Conservation (phyloP, 2,113 vertebrate species). For the Carassius gibelio region DNA sequence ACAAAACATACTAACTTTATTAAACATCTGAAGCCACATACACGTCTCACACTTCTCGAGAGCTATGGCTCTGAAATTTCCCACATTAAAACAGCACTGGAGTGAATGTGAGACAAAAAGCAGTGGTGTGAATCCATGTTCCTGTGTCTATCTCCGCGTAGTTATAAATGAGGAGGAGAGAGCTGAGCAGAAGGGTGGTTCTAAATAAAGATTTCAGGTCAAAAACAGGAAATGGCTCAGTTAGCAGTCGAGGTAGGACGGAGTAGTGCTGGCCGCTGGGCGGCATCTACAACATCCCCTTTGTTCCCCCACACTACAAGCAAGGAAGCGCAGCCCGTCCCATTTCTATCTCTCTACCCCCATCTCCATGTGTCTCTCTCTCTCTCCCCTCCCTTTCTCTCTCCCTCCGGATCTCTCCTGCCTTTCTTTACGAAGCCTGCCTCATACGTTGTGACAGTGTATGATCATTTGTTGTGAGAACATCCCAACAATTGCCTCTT, state of each 20-base stretch:
- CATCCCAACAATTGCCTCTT: slow-evolving; percentile 30
- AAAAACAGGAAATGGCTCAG: slow-evolving; percentile 99
- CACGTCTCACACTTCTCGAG: neutral
- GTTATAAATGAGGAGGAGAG: slow-evolving; percentile 68
- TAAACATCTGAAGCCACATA: neutral
- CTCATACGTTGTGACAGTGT: slow-evolving; percentile 21
- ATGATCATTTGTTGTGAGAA: slow-evolving; percentile 47
- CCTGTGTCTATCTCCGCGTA: slow-evolving; percentile 53
- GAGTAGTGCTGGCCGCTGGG: slow-evolving; percentile 84
- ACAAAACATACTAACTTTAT: neutral
- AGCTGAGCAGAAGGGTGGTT: slow-evolving; percentile 88
- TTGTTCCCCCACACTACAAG: slow-evolving; percentile 52
- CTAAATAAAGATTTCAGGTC: slow-evolving; percentile 99
- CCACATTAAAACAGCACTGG: slow-evolving; percentile 28
- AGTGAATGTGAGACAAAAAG: slow-evolving; percentile 26
- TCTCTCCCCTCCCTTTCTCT: slow-evolving; percentile 39
- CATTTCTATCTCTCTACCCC: slow-evolving; percentile 42
- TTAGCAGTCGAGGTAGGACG: slow-evolving; percentile 91
- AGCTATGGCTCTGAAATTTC: neutral
- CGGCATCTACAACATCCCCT: slow-evolving; percentile 84
- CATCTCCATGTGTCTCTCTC: slow-evolving; percentile 4
- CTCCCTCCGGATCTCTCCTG: slow-evolving; percentile 9
- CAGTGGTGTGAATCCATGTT: slow-evolving; percentile 40
- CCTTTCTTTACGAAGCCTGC: slow-evolving; percentile 8
- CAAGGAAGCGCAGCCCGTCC: slow-evolving; percentile 41